Conservation (phyloP, 1,140 invertebrate genomes). For the Atopsyche davidsoni region DNA sequence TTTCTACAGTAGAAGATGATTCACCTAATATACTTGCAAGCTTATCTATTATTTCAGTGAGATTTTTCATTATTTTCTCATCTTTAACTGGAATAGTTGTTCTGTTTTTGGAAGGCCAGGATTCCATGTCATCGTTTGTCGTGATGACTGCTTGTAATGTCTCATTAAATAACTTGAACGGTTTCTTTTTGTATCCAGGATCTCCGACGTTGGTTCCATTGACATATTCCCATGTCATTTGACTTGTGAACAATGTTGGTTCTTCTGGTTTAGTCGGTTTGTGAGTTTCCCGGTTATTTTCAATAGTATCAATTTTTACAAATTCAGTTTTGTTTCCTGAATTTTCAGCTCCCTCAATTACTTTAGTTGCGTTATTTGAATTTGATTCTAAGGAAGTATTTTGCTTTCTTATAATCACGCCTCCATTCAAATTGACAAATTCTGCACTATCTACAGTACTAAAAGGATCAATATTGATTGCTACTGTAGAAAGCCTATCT, state of each 20-base stretch:
- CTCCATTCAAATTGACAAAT: slow-evolving; percentile 36
- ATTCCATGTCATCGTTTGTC: slow-evolving; percentile 38
- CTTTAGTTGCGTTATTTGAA: slow-evolving; percentile 14
- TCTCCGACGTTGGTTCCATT: slow-evolving; percentile 44
- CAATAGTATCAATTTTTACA: slow-evolving; percentile 31
- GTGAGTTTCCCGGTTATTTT: slow-evolving; percentile 31
- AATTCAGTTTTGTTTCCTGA: slow-evolving; percentile 23
- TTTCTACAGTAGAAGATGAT: neutral
- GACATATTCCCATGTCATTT: slow-evolving; percentile 45
- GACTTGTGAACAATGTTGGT: slow-evolving; percentile 30
- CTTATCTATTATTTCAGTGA: slow-evolving; percentile 26
- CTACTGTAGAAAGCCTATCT: slow-evolving; percentile 43
- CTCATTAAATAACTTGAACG: slow-evolving; percentile 46
- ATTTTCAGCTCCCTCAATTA: slow-evolving; percentile 23
- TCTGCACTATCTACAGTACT: slow-evolving; percentile 19
- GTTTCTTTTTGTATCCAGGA: slow-evolving; percentile 37
- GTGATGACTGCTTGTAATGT: slow-evolving; percentile 48
- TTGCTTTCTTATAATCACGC: slow-evolving; percentile 29
- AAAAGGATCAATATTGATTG: slow-evolving; percentile 39
- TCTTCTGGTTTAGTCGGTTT: slow-evolving; percentile 19
- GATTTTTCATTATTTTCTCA: slow-evolving; percentile 15
- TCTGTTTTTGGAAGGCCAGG: neutral
- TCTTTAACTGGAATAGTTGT: slow-evolving; percentile 6
- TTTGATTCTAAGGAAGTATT: too few relatives aligned
- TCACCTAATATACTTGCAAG: slow-evolving; percentile 20